Base-by-base conservation (phyloP, 2,888 invertebrate genomes). In the Amphipoea oculea region DNA sequence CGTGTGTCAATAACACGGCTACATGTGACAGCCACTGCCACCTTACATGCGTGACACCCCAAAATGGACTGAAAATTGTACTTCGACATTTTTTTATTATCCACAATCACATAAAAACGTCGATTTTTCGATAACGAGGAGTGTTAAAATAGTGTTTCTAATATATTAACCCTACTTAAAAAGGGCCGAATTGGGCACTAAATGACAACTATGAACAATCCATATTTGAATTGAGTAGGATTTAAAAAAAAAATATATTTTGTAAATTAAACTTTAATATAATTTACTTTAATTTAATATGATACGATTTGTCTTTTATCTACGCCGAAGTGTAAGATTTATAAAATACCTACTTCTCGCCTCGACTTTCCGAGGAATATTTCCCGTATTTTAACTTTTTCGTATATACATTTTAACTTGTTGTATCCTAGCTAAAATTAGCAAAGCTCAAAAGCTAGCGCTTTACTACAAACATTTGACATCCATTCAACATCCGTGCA, bases 11-110 rank as follows among this genome's bases (percentile, higher is more conserved):
- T 70, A 78, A 82, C 57, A 73, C 7, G 73, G 70, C 70, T 76
- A 73, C 72, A 82, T 74, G 67, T 85, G 69, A 75, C 82, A 69
- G 74, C 68, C 42, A 36, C 63, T 54, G 72, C 67, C 60, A 78
- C 78, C 75, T 74, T 73, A 73, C 72, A 69, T 75, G 72, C 85
- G 68, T 85, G 82, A 62, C 74, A 78, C 74, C 75, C 82, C 65
- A 20, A 74, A 74, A 85, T 78, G 85, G 48, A 85, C 78, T 73
- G 73, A 71, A 76, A 76, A 76, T 84, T 73, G 76, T 84, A 73
- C 48, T 76, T 76, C 40, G 51, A 48, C 40, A 67, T 75, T 67
- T n/a, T 36, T 72, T 84, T 84, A 74, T 72, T 81, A 51, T 40
- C n/a, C 29, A 4, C 75, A 75, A 57, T n/a, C 29, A 79, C 48